Percentiles rank a stretch among this genome's conserved stretches.
These are phyloP conservation scores for Procambarus clarkii DNA, from an alignment of 1,140 invertebrate species.

Conservation along the genomic window DNA sequence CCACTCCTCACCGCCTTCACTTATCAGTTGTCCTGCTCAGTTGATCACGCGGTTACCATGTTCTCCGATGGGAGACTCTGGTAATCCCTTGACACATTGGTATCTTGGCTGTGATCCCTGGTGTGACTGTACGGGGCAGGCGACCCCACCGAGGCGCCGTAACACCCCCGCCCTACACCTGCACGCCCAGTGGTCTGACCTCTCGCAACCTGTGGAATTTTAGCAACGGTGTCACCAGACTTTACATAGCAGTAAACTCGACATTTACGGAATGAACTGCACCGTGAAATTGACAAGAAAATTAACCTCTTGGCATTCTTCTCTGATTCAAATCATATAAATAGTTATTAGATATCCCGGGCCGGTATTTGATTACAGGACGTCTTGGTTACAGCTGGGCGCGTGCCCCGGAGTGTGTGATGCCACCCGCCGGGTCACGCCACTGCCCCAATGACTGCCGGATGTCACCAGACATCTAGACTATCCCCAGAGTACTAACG, in stretches of 20 bases:
- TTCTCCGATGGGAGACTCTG: too few species aligned
- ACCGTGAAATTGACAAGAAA: neutral
- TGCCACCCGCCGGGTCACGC: constrained; percentile 60
- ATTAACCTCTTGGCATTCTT: neutral
- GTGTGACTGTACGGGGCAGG: too few species aligned
- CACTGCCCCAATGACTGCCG: constrained; percentile 46
- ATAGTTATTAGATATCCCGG: neutral
- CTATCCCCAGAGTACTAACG: neutral
- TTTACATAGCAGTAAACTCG: neutral
- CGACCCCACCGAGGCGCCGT: too few species aligned
- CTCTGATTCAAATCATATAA: neutral
- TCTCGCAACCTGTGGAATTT: too few species aligned
- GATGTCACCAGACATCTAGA: constrained; percentile 33
- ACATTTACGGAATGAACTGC: neutral
- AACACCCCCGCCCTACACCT: too few species aligned
- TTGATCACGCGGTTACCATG: too few species aligned
- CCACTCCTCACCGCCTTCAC: too few species aligned
- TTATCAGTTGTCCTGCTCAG: too few species aligned
- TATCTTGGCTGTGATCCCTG: too few species aligned
- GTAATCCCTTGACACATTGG: too few species aligned
- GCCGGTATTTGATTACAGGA: neutral
- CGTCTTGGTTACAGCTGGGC: neutral
- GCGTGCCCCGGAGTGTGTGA: constrained; percentile 41
- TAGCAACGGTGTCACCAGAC: neutral
- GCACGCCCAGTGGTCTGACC: too few species aligned